phyloP scores from a whole-genome alignment of 2,888 invertebrate genomes.

The Melieria crassipennis region DNA sequence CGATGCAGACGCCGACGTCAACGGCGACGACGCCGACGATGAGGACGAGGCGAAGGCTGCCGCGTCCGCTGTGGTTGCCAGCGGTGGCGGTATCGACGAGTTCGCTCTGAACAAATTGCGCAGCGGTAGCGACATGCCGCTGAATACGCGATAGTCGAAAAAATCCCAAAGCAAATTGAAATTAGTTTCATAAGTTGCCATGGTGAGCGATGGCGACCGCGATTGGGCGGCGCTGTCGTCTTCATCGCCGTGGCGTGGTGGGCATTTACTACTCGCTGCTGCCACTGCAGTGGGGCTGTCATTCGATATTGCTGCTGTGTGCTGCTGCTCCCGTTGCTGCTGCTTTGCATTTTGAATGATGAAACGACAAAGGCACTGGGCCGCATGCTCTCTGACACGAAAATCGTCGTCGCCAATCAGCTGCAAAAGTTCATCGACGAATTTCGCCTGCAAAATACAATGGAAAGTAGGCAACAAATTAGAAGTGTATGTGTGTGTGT shows the following conservation, averaged over 20 bases:
- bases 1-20: conserved; percentile 20
- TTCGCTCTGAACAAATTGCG: conserved; percentile 61
- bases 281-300: background rate
- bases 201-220: conserved; percentile 31
- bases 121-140: conserved; percentile 62
- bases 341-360: conserved; percentile 61
- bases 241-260: too few species aligned
- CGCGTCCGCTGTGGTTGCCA: conserved; percentile 27
- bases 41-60: background rate
- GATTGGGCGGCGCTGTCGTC: conserved; percentile 12
- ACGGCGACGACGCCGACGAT: conserved; percentile 19
- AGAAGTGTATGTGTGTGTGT: conserved; percentile 21
- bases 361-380: conserved; percentile 62
- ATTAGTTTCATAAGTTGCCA: conserved; percentile 61
- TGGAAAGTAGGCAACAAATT: background rate
- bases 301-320: conserved; percentile 26
- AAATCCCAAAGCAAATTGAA: conserved; percentile 64
- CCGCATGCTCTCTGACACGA: conserved; percentile 64
- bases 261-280: background rate
- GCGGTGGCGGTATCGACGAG: conserved; percentile 47
- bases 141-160: conserved; percentile 63
- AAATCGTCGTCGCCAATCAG: conserved; percentile 65
- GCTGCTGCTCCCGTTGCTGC: conserved; percentile 40
- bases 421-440: conserved; percentile 63
- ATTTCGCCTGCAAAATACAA: conserved; percentile 54